phyloP scores from a whole-genome alignment of 2,113 vertebrate species.

The Microtus pennsylvanicus region DNA sequence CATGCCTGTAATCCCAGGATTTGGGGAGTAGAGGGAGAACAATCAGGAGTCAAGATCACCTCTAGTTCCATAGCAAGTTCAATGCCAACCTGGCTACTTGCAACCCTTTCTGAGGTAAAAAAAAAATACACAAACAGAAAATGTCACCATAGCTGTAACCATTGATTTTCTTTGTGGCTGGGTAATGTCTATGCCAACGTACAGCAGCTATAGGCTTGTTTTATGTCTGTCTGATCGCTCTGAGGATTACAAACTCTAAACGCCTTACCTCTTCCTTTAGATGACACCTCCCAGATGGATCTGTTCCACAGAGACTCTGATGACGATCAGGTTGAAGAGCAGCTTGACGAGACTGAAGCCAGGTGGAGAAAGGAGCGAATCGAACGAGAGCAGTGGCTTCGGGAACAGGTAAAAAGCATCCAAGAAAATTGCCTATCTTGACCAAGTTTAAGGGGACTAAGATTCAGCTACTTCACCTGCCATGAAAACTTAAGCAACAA shows the following conservation, averaged over 20 bases:
- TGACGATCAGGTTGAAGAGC: conserved; percentile 91
- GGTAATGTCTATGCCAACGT: neutral
- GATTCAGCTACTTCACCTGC: neutral
- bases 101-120: neutral
- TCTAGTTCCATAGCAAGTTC: neutral
- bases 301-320: conserved; percentile 88
- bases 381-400: conserved; percentile 96
- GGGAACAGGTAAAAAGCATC: conserved; percentile 91
- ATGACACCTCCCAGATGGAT: conserved; percentile 88
- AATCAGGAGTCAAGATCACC: neutral
- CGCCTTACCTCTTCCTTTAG: conserved; percentile 77
- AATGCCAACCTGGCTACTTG: neutral
- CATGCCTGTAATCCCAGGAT: neutral
- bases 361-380: conserved; percentile 94
- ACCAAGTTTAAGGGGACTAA: neutral
- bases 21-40: neutral
- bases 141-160: neutral
- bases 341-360: conserved; percentile 90
- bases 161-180: neutral
- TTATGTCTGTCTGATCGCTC: conserved; percentile 3
- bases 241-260: conserved; percentile 25
- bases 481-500: neutral
- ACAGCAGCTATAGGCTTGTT: neutral
- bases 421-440: neutral
- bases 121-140: neutral